Base-by-base conservation (phyloP, 2,113 vertebrate species). In the Malurus elegans region DNA sequence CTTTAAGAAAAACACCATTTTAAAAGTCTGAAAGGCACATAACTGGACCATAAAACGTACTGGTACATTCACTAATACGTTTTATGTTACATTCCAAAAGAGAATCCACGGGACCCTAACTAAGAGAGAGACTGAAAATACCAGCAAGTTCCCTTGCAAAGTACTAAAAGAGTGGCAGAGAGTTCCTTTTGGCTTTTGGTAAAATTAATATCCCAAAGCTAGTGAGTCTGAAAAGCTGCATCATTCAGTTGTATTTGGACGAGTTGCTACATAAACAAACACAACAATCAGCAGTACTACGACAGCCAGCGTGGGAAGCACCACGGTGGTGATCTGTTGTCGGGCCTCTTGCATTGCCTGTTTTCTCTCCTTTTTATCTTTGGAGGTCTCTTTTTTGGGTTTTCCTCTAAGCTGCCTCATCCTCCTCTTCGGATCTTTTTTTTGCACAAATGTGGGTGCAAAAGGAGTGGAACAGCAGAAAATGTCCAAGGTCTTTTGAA, bases 391-490 rank as follows among this genome's bases (percentile, higher is more conserved):
- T 92, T 99, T 99, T 96, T 99, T 99, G 70, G 99, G 98, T 96
- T 99, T 99, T 72, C 99, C 99, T 97, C 99, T 99, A 74, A 99
- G 98, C 97, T 99, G 99, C 97, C 99, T 98, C 99, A 99, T 99
- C 96, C 80, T 98, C 81, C 79, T 65, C 71, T 78, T 38, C 1
- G 14, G 86, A 58, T 28, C 47, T 74, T 73, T 34, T 34, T n/a
- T 72, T 73, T 13, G 9, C 18, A 6, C 8, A n/a, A 80, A 48
- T 4, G 5, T 47, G 19, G 24, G 48, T 50, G 28, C 3, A 8
- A 84, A 61, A 29, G 36, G 58, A 92, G 40, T 8, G 10, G 42
- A 50, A 62, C 34, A 47, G 66, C 32, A 56, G 69, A 12, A 67
- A 69, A 0, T 32, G 61, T 36, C 48, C 48, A 21, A 58, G 31